phyloP scores from a whole-genome alignment of 2,113 vertebrate species.

The Aspidoscelis tigris region DNA sequence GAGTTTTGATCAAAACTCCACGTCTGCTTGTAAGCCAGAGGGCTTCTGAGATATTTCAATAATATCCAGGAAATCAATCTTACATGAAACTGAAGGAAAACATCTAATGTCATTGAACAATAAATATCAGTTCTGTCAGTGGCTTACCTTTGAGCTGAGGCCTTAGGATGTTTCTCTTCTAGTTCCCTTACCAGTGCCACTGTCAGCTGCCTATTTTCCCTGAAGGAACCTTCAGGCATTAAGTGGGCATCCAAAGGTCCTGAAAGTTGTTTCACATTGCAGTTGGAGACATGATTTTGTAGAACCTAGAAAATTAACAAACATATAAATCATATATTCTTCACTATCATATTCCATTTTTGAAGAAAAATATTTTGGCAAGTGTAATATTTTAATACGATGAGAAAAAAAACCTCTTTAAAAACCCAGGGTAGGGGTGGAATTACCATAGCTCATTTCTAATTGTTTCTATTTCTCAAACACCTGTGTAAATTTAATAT shows the following conservation, averaged over 20 bases:
- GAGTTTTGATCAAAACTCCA: conserved; percentile 76
- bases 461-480: not conserved
- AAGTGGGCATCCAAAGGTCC: conserved; percentile 71
- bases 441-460: not conserved
- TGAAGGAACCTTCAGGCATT: conserved; percentile 73
- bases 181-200: conserved; percentile 85
- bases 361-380: conserved; percentile 57
- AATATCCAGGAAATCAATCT: conserved; percentile 90
- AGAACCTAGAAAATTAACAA: conserved; percentile 66
- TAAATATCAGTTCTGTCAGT: conserved; percentile 88
- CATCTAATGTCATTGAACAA: conserved; percentile 95
- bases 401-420: not conserved
- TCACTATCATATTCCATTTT: conserved; percentile 66
- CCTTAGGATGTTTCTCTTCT: conserved; percentile 83
- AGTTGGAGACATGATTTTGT: conserved; percentile 65
- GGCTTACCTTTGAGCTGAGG: conserved; percentile 88
- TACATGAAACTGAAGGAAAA: conserved; percentile 94
- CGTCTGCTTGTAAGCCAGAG: conserved; percentile 82
- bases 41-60: conserved; percentile 92
- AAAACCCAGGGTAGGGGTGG: not conserved
- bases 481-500: not conserved
- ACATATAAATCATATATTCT: conserved; percentile 46
- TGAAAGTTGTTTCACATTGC: conserved; percentile 70
- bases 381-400: conserved; percentile 51
- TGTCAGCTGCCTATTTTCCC: conserved; percentile 77